A percentile compares a stretch with the other conserved stretches of the same genome.
phyloP scores from a whole-genome alignment of 2,113 vertebrate species.

The Rutilus rutilus region DNA sequence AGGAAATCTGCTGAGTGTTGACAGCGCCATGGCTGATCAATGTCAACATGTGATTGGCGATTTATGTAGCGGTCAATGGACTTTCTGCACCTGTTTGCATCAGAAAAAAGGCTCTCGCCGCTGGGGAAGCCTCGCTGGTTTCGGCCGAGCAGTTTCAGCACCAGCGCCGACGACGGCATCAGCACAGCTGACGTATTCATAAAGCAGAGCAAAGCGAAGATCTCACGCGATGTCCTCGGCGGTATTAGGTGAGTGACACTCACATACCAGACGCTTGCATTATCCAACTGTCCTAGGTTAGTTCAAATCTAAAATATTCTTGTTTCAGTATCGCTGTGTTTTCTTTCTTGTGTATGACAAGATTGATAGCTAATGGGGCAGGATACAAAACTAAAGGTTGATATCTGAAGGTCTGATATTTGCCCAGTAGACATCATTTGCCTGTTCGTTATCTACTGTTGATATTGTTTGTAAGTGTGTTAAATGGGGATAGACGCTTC shows the following conservation, averaged over 20 bases:
- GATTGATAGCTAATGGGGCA: background rate
- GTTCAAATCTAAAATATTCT: background rate
- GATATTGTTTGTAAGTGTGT: background rate
- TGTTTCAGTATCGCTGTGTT: slow-evolving; percentile 4
- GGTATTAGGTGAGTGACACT: slow-evolving; percentile 37
- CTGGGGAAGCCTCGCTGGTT: background rate
- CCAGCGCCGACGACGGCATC: slow-evolving; percentile 27
- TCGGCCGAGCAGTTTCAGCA: slow-evolving; percentile 35
- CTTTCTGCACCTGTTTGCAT: slow-evolving; percentile 35
- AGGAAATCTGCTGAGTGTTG: background rate
- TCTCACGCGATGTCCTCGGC: slow-evolving; percentile 29
- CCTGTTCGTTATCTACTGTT: background rate
- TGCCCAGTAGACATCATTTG: background rate
- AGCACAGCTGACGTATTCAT: slow-evolving; percentile 32
- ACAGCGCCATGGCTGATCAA: slow-evolving; percentile 12
- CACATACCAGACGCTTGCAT: background rate
- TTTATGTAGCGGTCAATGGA: background rate
- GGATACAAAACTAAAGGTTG: background rate
- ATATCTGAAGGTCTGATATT: slow-evolving; percentile 6
- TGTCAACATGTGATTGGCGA: background rate
- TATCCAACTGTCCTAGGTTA: slow-evolving; percentile 5
- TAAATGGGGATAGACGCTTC: background rate
- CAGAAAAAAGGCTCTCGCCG: background rate
- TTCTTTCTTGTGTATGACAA: background rate
- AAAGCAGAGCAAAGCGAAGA: background rate